Conservation (phyloP, 2,888 invertebrate genomes). For the Stenolophus ochropezus region DNA sequence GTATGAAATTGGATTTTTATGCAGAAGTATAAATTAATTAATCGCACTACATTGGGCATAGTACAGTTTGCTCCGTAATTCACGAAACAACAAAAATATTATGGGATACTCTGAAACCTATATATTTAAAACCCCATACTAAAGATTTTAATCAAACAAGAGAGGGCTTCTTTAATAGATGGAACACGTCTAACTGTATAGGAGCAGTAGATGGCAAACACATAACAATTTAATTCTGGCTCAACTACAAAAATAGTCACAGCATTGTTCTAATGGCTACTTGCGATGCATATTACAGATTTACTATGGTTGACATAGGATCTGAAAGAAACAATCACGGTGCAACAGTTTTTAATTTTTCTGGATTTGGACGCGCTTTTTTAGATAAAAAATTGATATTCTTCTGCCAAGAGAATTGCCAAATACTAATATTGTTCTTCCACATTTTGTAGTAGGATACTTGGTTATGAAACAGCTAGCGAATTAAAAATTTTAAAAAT, state of each 20-base stretch:
- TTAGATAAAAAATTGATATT: slow-evolving; percentile 29
- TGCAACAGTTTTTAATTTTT: slow-evolving; percentile 10
- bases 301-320: slow-evolving; percentile 61
- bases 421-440: slow-evolving; percentile 48
- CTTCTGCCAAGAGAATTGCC: slow-evolving; percentile 57
- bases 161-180: slow-evolving; percentile 38
- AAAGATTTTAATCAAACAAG: not conserved
- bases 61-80: slow-evolving; percentile 50
- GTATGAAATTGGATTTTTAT: not conserved
- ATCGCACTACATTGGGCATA: slow-evolving; percentile 34
- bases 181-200: slow-evolving; percentile 36
- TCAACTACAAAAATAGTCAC: slow-evolving; percentile 29
- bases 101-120: slow-evolving; percentile 20
- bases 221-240: slow-evolving; percentile 21
- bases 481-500: too few relatives aligned
- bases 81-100: slow-evolving; percentile 43
- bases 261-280: slow-evolving; percentile 61
- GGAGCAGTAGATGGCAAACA: too few relatives aligned
- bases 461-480: too few relatives aligned
- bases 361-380: slow-evolving; percentile 30
- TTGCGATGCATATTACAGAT: slow-evolving; percentile 61
- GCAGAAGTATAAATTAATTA: not conserved
- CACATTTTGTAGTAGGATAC: slow-evolving; percentile 60
- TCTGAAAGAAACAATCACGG: slow-evolving; percentile 50
- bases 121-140: slow-evolving; percentile 23